Conservation (phyloP, 2,888 invertebrate genomes). For the Cryptocephalus primarius region DNA sequence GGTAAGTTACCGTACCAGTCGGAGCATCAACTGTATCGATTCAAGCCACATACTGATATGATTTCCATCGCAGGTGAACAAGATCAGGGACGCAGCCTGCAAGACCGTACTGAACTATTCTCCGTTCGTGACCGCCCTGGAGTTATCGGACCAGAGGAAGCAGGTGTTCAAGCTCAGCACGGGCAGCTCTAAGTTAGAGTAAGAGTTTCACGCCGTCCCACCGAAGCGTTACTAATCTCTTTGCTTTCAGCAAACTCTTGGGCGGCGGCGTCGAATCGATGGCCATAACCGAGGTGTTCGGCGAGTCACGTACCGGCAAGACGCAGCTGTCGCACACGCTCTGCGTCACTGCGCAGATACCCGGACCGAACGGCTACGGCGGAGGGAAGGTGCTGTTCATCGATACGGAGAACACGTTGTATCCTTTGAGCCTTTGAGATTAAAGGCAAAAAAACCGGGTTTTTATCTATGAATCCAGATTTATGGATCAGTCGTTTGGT, state of each 20-base stretch:
- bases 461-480: too few species aligned
- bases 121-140: conserved; percentile 64
- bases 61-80: conserved; percentile 34
- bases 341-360: conserved; percentile 69
- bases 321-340: conserved; percentile 72
- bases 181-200: conserved; percentile 61
- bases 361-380: conserved; percentile 52
- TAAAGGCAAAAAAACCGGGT: too few species aligned
- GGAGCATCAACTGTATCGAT: too few species aligned
- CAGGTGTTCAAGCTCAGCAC: conserved; percentile 60
- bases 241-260: conserved; percentile 50
- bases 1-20: too few species aligned
- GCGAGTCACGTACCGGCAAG: conserved; percentile 74
- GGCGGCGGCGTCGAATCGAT: conserved; percentile 75
- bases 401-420: conserved; percentile 79
- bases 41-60: too few species aligned
- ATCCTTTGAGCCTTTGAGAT: too few species aligned
- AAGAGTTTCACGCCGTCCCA: conserved; percentile 30
- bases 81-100: conserved; percentile 66
- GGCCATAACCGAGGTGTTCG: conserved; percentile 76
- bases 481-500: too few species aligned
- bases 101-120: conserved; percentile 46
- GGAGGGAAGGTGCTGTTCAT: conserved; percentile 76
- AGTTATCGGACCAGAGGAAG: conserved; percentile 61
- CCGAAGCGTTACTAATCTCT: not conserved